Percentiles rank a stretch among this genome's conserved stretches.
Conservation (phyloP, 2,113 vertebrate species). For the Pelodiscus sinensis region DNA sequence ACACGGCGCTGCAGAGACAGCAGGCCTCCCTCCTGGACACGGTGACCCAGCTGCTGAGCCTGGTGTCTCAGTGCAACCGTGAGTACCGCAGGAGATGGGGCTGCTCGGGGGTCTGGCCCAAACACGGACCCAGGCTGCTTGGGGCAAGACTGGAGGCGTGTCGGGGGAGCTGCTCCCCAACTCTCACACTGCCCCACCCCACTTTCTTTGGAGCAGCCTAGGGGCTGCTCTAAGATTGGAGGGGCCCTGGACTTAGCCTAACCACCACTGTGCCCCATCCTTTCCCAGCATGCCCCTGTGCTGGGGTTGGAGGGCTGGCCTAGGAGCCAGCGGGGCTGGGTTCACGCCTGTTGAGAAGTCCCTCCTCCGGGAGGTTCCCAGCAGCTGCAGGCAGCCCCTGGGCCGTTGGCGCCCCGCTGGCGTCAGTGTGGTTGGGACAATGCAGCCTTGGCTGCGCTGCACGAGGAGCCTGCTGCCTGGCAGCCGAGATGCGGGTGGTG, state of each 20-base stretch:
- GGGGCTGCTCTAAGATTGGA: neutral
- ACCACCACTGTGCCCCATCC: neutral
- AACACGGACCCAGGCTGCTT: neutral
- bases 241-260: neutral
- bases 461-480: neutral
- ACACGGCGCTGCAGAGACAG: conserved; percentile 79
- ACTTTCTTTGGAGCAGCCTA: neutral
- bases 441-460: neutral
- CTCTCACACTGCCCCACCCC: neutral
- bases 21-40: conserved; percentile 78
- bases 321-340: neutral
- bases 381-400: neutral
- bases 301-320: neutral
- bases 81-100: conserved; percentile 14
- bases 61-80: conserved; percentile 81
- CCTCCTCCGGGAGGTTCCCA: neutral
- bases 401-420: neutral
- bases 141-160: neutral
- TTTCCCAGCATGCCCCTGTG: neutral
- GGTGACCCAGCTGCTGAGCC: conserved; percentile 76
- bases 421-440: neutral
- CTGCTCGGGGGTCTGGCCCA: neutral
- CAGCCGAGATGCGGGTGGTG: neutral
- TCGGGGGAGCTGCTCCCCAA: neutral
- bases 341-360: neutral